phyloP scores from a whole-genome alignment of 2,113 vertebrate species.

The Pseudorhombus dupliciocellatus region DNA sequence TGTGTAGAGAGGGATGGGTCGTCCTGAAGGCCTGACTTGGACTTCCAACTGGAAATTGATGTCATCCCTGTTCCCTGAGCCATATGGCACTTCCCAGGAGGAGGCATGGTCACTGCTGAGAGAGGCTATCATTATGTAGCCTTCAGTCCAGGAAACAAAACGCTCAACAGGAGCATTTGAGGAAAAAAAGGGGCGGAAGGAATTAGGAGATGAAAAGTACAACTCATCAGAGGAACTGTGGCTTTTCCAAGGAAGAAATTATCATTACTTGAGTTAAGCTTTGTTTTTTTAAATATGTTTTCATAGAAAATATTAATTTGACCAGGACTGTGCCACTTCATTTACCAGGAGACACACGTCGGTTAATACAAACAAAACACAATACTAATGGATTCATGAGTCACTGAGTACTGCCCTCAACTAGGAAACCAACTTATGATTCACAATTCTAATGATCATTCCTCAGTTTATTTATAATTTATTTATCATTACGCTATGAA shows the following conservation, averaged over 20 bases:
- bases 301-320: background rate
- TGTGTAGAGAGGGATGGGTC: constrained; percentile 64
- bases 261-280: constrained; percentile 4
- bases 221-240: constrained; percentile 4
- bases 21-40: constrained; percentile 61
- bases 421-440: background rate
- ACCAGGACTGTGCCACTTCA: too few species aligned
- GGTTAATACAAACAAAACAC: background rate
- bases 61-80: constrained; percentile 58
- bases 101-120: constrained; percentile 38
- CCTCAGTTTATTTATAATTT: too few species aligned
- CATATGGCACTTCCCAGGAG: constrained; percentile 39
- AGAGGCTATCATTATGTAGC: constrained; percentile 68
- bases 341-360: too few species aligned
- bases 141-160: constrained; percentile 48
- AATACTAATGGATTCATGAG: background rate
- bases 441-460: background rate
- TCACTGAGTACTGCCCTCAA: background rate
- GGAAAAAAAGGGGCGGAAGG: background rate
- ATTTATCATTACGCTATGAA: too few species aligned
- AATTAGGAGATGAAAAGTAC: constrained; percentile 29
- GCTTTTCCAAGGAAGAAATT: too few species aligned
- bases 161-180: constrained; percentile 27
- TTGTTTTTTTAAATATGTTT: background rate
- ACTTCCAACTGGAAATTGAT: constrained; percentile 75